Percentiles rank a stretch among this genome's conserved stretches.
phyloP scores from a whole-genome alignment of 2,797 vertebrate genomes.

The Aeoliscus strigatus region DNA sequence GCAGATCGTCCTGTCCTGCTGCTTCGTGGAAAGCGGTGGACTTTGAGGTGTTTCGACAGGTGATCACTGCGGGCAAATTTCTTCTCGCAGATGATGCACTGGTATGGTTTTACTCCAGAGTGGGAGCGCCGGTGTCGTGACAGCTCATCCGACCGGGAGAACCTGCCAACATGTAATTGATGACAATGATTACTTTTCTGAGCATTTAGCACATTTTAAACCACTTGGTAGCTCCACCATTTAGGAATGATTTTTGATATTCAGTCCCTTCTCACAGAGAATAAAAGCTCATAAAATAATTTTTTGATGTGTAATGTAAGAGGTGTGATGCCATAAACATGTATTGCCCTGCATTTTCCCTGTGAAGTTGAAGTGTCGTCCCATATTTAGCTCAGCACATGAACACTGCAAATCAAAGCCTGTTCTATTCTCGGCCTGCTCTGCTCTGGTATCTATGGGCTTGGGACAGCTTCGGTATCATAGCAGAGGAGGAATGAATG shows the following conservation, averaged over 20 bases:
- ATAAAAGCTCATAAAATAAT: too few relatives aligned
- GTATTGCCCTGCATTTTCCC: constrained; percentile 30
- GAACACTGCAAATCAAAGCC: constrained; percentile 37
- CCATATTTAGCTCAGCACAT: constrained; percentile 63
- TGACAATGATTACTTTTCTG: background rate
- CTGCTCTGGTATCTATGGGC: constrained; percentile 37
- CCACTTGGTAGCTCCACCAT: too few relatives aligned
- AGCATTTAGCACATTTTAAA: background rate
- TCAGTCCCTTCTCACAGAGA: too few relatives aligned
- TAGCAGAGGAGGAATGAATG: constrained; percentile 40
- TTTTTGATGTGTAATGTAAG: constrained; percentile 52
- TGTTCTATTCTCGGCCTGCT: constrained; percentile 52
- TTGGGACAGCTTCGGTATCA: constrained; percentile 15
- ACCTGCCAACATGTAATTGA: constrained; percentile 68
- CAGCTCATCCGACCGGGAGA: constrained; percentile 91
- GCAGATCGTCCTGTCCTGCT: constrained; percentile 81
- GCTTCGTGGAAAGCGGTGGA: constrained; percentile 93
- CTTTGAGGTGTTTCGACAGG: constrained; percentile 96
- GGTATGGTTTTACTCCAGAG: constrained; percentile 93
- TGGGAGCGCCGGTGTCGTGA: constrained; percentile 92
- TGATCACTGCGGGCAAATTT: constrained; percentile 96
- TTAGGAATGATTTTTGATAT: too few relatives aligned
- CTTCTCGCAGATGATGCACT: constrained; percentile 92
- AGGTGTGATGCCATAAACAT: constrained; percentile 25
- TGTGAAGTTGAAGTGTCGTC: constrained; percentile 34